Evolutionary conservation across 2,797 vertebrate species (phyloP), one percentile per base, ranked within the genome.

Genomic region (Astyanax mexicanus): DNA sequence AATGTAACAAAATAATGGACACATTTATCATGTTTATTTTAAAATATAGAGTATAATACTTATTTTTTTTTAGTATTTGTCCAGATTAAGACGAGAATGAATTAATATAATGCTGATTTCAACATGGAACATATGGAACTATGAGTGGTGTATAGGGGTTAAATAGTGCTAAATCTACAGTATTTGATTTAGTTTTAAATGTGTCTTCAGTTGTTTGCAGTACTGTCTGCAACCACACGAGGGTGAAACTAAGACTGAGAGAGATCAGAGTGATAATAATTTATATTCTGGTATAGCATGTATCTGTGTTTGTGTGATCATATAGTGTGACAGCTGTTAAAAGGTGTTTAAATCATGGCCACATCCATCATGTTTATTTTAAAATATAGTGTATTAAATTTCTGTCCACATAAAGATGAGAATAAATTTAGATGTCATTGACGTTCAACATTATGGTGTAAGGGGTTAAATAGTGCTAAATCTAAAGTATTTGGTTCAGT

Each of bases 151-250:
- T n/a, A n/a, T n/a, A n/a, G n/a, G n/a, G n/a, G n/a, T n/a, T n/a
- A n/a, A n/a, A n/a, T n/a, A n/a, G 29, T 32, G 29, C 5, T 5
- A 32, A 32, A 32, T 32, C 29, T 32, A 5, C n/a, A n/a, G n/a
- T 32, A 32, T 32, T 32, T 32, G 29, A n/a, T n/a, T 29, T 29
- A 32, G 2, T 32, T 32, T 32, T 32, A 32, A 32, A 32, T 32
- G 29, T 32, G 29, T 2, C 2, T 2, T 32, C 29, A 32, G 29
- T n/a, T n/a, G n/a, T n/a, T 21, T 44, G 68, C 58, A 70, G 35
- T 82, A 21, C 44, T 19, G 27, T 44, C 6, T 17, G 5, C 12
- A 9, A 15, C 79, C 84, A 81, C 82, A 21, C 45, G 80, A 72
- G 75, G 85, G 67, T 51, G 75, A 61, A 51, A 32, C 2, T 32